phyloP scores from a whole-genome alignment of 2,113 vertebrate species.

The human (Homo sapiens) region GRCh38 chr17:69246001-69246500 shows the following conservation, averaged over 20 bases:
- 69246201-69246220: not conserved
- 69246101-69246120: not conserved
- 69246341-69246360: not conserved
- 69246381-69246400: not conserved
- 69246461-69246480: conserved; percentile 27
- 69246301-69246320: not conserved
- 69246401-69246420: not conserved
- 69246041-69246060: not conserved
- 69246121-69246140: not conserved
- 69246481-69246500: not conserved
- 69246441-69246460: not conserved
- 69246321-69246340: conserved; percentile 4
- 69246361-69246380: not conserved
- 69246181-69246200: not conserved
- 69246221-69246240: not conserved
- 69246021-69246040: not conserved
- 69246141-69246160: not conserved
- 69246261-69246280: not conserved
- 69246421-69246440: not conserved
- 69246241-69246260: not conserved
- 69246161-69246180: not conserved
- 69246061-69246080: not conserved
- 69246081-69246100: accelerated
- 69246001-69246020: not conserved
- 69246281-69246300: not conserved